Conservation (phyloP, 2,888 invertebrate species). For the Caenorhabditis imperialis region DNA sequence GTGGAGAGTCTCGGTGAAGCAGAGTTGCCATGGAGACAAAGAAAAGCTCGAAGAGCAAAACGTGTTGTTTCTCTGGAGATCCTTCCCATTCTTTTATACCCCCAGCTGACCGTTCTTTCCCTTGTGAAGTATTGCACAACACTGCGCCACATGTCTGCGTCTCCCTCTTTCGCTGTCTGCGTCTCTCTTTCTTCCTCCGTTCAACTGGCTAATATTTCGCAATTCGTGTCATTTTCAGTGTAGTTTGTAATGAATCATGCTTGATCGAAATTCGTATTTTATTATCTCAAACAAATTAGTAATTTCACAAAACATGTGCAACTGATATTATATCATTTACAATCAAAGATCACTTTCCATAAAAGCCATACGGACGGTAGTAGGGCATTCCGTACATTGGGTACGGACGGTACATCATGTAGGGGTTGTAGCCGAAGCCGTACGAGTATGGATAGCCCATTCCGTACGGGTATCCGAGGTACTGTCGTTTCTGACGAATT, state of each 20-base stretch:
- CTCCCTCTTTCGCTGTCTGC: conserved; percentile 9
- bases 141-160: conserved; percentile 10
- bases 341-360: conserved; percentile 16
- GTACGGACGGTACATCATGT: conserved; percentile 50
- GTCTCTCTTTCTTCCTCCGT: conserved; percentile 4
- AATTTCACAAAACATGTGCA: not conserved
- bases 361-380: conserved; percentile 41
- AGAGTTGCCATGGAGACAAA: not conserved
- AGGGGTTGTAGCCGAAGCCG: conserved; percentile 47
- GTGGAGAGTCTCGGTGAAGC: too few relatives aligned
- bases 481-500: conserved; percentile 49
- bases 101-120: conserved; percentile 4
- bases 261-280: too few relatives aligned
- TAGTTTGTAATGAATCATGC: too few relatives aligned
- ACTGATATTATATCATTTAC: conserved; percentile 5
- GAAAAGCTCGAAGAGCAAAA: conserved; percentile 1
- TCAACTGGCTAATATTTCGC: too few relatives aligned
- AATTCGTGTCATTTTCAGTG: too few relatives aligned
- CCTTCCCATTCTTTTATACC: conserved; percentile 13
- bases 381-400: conserved; percentile 45
- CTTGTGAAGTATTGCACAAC: conserved; percentile 45
- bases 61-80: not conserved
- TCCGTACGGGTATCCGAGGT: conserved; percentile 42
- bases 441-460: conserved; percentile 41
- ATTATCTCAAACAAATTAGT: conserved; percentile 8